Evolutionary conservation across 2,888 invertebrate species (phyloP).

Genomic region (Epirrita christyi): DNA sequence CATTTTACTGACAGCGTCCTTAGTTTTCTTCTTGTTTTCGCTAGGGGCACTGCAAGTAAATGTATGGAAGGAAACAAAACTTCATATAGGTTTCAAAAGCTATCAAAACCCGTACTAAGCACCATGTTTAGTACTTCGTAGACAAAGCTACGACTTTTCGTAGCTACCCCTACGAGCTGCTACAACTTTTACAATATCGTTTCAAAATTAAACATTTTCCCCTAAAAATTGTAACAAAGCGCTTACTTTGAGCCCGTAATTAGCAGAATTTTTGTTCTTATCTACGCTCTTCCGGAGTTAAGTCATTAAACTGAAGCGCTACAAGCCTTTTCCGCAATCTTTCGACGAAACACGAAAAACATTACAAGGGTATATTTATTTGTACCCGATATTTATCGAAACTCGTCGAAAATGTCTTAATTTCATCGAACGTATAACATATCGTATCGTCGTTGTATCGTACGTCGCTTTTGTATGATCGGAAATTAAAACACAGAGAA

Average conservation of each 20-base stretch:
- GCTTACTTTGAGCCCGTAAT: conserved; percentile 20
- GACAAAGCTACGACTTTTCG: too few relatives aligned
- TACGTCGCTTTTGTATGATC: too few relatives aligned
- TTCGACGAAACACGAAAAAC: conserved; percentile 13
- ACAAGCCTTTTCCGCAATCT: conserved; percentile 18
- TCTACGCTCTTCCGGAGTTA: conserved; percentile 18
- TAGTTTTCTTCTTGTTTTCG: too few relatives aligned
- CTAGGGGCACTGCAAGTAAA: too few relatives aligned
- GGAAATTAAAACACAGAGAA: too few relatives aligned
- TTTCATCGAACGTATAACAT: conserved; percentile 1
- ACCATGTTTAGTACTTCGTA: too few relatives aligned
- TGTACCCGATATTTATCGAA: conserved; percentile 18
- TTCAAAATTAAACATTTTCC: background rate
- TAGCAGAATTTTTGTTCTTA: conserved; percentile 22
- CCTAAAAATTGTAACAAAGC: background rate
- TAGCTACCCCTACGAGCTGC: too few relatives aligned
- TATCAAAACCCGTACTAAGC: too few relatives aligned
- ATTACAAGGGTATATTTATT: conserved; percentile 3
- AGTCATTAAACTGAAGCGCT: conserved; percentile 21
- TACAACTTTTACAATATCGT: background rate
- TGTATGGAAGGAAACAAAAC: too few relatives aligned
- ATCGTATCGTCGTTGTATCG: too few relatives aligned
- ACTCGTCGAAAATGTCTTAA: conserved; percentile 23
- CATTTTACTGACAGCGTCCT: too few relatives aligned
- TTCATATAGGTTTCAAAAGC: too few relatives aligned